Evolutionary conservation across 2,888 invertebrate species (phyloP).

Genomic region (Strigamia transsilvanica): DNA sequence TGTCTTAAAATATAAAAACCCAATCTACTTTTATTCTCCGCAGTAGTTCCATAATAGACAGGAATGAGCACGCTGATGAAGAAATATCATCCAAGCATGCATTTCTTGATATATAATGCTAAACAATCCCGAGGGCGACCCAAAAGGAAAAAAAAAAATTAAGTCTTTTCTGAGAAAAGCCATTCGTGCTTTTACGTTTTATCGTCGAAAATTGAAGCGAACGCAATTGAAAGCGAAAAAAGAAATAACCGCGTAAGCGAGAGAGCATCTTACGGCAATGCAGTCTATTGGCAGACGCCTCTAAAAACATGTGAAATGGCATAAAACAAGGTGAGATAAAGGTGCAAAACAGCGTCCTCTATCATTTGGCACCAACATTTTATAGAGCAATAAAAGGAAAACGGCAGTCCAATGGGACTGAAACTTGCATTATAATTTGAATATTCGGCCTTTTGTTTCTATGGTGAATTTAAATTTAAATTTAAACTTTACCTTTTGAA

Average conservation of each 20-base stretch:
- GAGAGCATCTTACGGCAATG: constrained; percentile 20
- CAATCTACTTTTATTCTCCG: not conserved
- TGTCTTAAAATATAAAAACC: not conserved
- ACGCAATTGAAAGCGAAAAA: constrained; percentile 22
- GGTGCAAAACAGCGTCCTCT: constrained; percentile 21
- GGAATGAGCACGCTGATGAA: not conserved
- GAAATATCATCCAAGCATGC: not conserved
- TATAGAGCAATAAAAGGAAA: constrained; percentile 3
- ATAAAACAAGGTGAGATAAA: constrained; percentile 25
- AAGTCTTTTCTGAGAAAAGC: constrained; percentile 21
- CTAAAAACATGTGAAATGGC: constrained; percentile 21
- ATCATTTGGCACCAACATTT: constrained; percentile 21
- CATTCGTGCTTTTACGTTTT: constrained; percentile 30
- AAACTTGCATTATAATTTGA: constrained; percentile 20
- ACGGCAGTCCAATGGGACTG: constrained; percentile 2
- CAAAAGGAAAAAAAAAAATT: not conserved
- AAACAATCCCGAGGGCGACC: not conserved
- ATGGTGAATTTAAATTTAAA: too few relatives aligned
- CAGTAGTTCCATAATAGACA: not conserved
- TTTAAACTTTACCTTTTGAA: too few relatives aligned
- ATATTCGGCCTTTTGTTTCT: not conserved
- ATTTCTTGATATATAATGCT: not conserved
- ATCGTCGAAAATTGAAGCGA: constrained; percentile 30
- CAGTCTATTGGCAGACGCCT: constrained; percentile 24
- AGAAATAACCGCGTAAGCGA: constrained; percentile 16